These are phyloP conservation scores for Polyodon spathula DNA, from an alignment of 2,113 vertebrate genomes.

Conservation along the genomic window DNA sequence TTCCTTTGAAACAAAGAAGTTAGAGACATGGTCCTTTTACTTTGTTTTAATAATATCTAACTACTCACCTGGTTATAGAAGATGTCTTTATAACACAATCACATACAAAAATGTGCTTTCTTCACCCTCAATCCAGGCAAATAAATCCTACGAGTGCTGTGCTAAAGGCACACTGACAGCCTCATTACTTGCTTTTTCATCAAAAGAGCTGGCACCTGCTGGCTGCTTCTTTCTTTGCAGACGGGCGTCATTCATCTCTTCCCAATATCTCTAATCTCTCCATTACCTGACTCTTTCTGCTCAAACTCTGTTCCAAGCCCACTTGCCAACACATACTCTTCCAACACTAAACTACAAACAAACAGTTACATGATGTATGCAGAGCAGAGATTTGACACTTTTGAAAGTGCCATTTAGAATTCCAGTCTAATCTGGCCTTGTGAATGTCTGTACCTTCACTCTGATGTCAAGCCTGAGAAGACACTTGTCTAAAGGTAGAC, in stretches of 20 bases:
- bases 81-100: not conserved
- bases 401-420: not conserved
- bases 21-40: not conserved
- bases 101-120: not conserved
- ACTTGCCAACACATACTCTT: not conserved
- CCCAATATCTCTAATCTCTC: constrained; percentile 1
- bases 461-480: constrained; percentile 1
- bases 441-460: not conserved
- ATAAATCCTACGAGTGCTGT: not conserved
- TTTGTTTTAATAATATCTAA: not conserved
- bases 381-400: not conserved
- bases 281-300: not conserved
- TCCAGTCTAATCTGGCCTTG: not conserved
- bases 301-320: not conserved
- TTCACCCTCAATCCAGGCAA: not conserved
- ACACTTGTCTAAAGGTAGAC: not conserved
- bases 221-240: not conserved
- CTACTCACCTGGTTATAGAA: not conserved
- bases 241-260: not conserved
- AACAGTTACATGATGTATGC: not conserved
- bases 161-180: not conserved
- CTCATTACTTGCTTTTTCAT: constrained; percentile 9
- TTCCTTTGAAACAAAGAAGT: too few relatives aligned
- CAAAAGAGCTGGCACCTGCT: constrained; percentile 1
- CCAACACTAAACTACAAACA: not conserved